Conservation (phyloP, 2,113 vertebrate species). For the Phalacrocorax pelagicus region DNA sequence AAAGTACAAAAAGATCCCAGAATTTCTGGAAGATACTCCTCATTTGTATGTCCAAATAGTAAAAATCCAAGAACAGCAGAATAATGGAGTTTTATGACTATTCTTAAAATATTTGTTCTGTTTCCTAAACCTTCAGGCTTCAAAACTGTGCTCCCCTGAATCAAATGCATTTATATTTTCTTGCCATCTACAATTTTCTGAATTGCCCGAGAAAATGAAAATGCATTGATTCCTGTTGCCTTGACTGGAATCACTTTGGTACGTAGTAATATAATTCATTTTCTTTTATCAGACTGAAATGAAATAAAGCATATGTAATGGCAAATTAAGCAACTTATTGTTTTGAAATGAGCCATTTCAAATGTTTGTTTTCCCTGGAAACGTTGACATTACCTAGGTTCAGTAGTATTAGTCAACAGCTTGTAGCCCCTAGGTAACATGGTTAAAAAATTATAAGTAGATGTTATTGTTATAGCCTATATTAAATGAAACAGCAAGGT, state of each 20-base stretch:
- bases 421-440: background rate
- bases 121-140: background rate
- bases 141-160: background rate
- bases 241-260: background rate
- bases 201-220: background rate
- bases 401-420: background rate
- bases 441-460: background rate
- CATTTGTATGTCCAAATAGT: background rate
- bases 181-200: background rate
- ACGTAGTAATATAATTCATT: background rate
- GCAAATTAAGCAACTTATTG: background rate
- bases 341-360: background rate
- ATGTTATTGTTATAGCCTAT: background rate
- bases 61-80: background rate
- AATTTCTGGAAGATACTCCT: background rate
- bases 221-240: background rate
- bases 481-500: background rate
- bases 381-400: background rate
- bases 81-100: background rate
- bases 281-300: background rate
- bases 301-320: background rate
- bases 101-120: background rate
- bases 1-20: background rate
- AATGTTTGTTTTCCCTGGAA: background rate
- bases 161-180: background rate